Evolutionary conservation across 1,140 invertebrate genomes (phyloP).

Genomic region (Parasteatoda tepidariorum): DNA sequence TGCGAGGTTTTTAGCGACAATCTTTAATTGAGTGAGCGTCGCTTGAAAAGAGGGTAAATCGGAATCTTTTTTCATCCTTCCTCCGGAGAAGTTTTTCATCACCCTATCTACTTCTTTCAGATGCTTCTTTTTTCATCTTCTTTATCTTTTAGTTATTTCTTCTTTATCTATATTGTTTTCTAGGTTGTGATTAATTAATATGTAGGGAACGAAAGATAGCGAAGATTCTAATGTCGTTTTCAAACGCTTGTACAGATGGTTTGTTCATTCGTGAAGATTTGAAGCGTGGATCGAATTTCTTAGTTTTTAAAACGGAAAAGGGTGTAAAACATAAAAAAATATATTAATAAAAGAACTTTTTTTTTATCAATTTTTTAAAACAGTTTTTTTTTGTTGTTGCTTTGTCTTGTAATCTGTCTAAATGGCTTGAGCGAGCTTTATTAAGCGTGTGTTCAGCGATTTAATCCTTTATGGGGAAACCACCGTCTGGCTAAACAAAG

Average conservation of each 20-base stretch:
- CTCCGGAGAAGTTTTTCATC: neutral
- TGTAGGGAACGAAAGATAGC: constrained; percentile 1
- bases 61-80: constrained; percentile 15
- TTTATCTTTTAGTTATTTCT: constrained; percentile 15
- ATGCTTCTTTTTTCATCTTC: neutral
- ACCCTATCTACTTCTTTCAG: constrained; percentile 35
- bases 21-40: constrained; percentile 60
- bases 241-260: constrained; percentile 34
- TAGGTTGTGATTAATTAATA: constrained; percentile 59
- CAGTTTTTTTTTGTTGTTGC: neutral
- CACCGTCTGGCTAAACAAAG: constrained; percentile 48
- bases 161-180: constrained; percentile 46
- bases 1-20: constrained; percentile 38
- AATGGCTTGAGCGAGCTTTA: constrained; percentile 35
- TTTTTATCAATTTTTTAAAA: constrained; percentile 6
- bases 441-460: constrained; percentile 13
- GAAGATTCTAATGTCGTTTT: constrained; percentile 6
- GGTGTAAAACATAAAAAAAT: neutral
- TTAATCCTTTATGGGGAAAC: constrained; percentile 50
- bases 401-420: constrained; percentile 52
- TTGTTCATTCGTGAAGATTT: constrained; percentile 22
- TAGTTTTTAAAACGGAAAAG: no score
- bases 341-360: neutral
- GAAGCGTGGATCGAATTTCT: neutral
- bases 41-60: constrained; percentile 44